Conservation (phyloP, 2,797 vertebrate genomes). For the Oreochromis grahami region DNA sequence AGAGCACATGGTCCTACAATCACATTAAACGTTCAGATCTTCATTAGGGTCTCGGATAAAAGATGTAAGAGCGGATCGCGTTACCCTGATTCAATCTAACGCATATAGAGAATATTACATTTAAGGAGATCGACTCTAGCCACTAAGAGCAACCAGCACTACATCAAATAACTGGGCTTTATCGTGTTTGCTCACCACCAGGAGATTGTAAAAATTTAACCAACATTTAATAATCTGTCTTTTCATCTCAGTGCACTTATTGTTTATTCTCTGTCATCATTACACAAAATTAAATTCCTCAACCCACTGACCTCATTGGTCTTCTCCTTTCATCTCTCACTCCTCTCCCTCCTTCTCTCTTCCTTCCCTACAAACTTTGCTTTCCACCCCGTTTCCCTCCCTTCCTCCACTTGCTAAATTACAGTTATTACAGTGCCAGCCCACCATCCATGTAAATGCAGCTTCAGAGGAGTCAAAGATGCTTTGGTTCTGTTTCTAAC, state of each 20-base stretch:
- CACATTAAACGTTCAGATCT: conserved; percentile 55
- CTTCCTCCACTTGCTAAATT: conserved; percentile 56
- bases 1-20: conserved; percentile 61
- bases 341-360: neutral
- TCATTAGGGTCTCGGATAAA: conserved; percentile 27
- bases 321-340: conserved; percentile 2
- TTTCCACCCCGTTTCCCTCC: conserved; percentile 17
- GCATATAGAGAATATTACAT: conserved; percentile 15
- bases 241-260: neutral
- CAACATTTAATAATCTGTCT: neutral
- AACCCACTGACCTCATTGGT: neutral
- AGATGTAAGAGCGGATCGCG: conserved; percentile 19
- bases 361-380: conserved; percentile 13
- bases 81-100: conserved; percentile 32
- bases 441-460: conserved; percentile 51
- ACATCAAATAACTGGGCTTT: neutral
- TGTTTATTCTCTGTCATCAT: conserved; percentile 7
- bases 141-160: neutral
- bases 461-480: conserved; percentile 40
- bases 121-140: neutral
- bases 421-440: conserved; percentile 63
- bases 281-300: conserved; percentile 17
- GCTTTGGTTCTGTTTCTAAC: conserved; percentile 47
- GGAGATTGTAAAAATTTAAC: neutral
- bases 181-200: neutral